These are phyloP conservation scores for Trichopria drosophilae DNA, from an alignment of 2,888 invertebrate genomes.

Conservation along the genomic window DNA sequence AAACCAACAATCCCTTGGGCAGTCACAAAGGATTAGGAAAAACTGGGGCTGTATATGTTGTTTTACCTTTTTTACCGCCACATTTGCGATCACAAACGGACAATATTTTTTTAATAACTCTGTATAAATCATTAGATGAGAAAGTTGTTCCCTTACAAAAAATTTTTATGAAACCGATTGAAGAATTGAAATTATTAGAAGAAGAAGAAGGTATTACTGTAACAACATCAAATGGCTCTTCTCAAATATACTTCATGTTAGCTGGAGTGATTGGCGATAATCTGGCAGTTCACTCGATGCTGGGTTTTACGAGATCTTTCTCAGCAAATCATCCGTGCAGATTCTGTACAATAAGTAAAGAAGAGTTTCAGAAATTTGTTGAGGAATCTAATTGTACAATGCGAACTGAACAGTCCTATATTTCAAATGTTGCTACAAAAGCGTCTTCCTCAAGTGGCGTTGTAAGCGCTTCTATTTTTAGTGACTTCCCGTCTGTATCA, in stretches of 20 bases:
- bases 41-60: slow-evolving; percentile 34
- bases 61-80: slow-evolving; percentile 31
- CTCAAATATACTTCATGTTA: slow-evolving; percentile 28
- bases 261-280: slow-evolving; percentile 33
- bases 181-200: slow-evolving; percentile 30
- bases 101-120: slow-evolving; percentile 33
- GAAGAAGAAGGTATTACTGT: slow-evolving; percentile 26
- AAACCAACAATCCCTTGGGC: slow-evolving; percentile 36
- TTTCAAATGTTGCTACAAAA: slow-evolving; percentile 15
- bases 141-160: slow-evolving; percentile 18
- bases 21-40: slow-evolving; percentile 36
- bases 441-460: slow-evolving; percentile 20
- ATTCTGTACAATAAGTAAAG: slow-evolving; percentile 19
- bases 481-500: slow-evolving; percentile 1
- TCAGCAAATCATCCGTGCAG: slow-evolving; percentile 20
- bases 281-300: no score
- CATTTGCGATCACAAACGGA: slow-evolving; percentile 29
- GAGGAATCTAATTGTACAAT: slow-evolving; percentile 7
- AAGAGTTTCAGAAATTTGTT: slow-evolving; percentile 15
- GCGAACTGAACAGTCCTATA: slow-evolving; percentile 8
- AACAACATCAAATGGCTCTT: neutral
- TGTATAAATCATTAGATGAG: slow-evolving; percentile 34
- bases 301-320: slow-evolving; percentile 30
- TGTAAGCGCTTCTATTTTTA: slow-evolving; percentile 16
- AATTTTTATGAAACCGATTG: slow-evolving; percentile 31